Percentiles rank a stretch among this genome's conserved stretches.
Conservation (phyloP, 2,888 invertebrate genomes). For the Mimas tiliae region DNA sequence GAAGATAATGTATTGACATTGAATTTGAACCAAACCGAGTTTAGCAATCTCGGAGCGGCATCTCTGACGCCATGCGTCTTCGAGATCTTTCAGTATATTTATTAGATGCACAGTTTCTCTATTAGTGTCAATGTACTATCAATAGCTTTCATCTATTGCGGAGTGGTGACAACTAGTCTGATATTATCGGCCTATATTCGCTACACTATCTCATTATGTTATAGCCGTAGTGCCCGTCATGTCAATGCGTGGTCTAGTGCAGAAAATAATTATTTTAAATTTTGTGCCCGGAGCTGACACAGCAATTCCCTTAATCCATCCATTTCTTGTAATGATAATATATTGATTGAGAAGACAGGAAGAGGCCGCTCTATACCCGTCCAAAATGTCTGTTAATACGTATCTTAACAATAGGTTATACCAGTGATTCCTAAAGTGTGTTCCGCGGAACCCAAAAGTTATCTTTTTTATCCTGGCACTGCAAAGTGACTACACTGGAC, state of each 20-base stretch:
- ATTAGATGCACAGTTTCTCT: not conserved
- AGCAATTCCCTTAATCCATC: too few species aligned
- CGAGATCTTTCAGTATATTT: not conserved
- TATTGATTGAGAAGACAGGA: not conserved
- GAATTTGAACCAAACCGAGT: not conserved
- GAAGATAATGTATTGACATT: not conserved
- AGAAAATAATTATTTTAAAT: too few species aligned
- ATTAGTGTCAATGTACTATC: conserved; percentile 3
- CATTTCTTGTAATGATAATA: too few species aligned
- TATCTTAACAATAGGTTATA: not conserved
- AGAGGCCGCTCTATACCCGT: not conserved
- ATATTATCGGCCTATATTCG: not conserved
- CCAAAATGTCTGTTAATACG: not conserved
- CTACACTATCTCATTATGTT: not conserved
- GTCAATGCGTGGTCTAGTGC: too few species aligned
- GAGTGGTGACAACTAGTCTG: not conserved
- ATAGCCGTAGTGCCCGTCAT: too few species aligned
- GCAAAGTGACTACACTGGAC: too few species aligned
- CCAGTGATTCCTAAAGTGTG: too few species aligned
- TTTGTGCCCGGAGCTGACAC: too few species aligned
- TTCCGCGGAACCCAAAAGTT: too few species aligned
- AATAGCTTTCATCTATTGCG: not conserved
- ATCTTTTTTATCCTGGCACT: too few species aligned
- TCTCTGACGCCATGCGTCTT: not conserved
- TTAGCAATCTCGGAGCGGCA: not conserved